Conservation (phyloP, 64 coral and sea anemone genomes). For the Pocillopora damicornis region DNA sequence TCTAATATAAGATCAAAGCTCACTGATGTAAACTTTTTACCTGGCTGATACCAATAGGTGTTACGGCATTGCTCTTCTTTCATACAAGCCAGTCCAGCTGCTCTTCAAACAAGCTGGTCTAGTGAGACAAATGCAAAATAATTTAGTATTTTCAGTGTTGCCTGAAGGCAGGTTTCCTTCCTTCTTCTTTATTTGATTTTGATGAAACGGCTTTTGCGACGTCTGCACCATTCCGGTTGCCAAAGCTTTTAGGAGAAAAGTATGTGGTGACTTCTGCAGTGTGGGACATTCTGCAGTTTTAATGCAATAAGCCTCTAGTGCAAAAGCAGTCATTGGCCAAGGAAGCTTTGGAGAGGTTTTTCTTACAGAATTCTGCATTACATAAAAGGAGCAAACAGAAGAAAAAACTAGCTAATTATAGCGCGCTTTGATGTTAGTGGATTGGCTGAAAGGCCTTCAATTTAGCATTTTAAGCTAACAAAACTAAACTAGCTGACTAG, state of each 20-base stretch:
- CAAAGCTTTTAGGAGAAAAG: slow-evolving; percentile 37
- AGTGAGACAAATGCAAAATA: too few relatives aligned
- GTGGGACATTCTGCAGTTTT: slow-evolving; percentile 22
- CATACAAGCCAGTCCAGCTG: slow-evolving; percentile 10
- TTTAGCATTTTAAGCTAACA: too few relatives aligned
- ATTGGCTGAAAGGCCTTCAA: too few relatives aligned
- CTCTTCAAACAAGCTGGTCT: too few relatives aligned
- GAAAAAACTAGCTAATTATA: too few relatives aligned
- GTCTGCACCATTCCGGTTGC: slow-evolving; percentile 40
- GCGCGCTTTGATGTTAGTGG: too few relatives aligned
- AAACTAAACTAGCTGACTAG: too few relatives aligned
- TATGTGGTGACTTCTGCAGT: slow-evolving; percentile 15
- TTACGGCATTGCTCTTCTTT: slow-evolving; percentile 17
- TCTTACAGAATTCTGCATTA: too few relatives aligned
- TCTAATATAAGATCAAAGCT: slow-evolving; percentile 33
- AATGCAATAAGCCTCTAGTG: neutral
- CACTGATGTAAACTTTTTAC: slow-evolving; percentile 39
- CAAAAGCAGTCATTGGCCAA: too few relatives aligned
- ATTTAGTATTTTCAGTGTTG: too few relatives aligned
- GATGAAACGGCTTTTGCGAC: slow-evolving; percentile 28
- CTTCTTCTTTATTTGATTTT: slow-evolving; percentile 56
- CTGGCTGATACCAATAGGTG: slow-evolving; percentile 26
- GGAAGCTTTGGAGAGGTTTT: too few relatives aligned
- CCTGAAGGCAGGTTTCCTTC: slow-evolving; percentile 42
- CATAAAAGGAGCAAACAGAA: too few relatives aligned